Base-by-base conservation (phyloP, 2,113 vertebrate genomes). In the Hemichromis elongatus region DNA sequence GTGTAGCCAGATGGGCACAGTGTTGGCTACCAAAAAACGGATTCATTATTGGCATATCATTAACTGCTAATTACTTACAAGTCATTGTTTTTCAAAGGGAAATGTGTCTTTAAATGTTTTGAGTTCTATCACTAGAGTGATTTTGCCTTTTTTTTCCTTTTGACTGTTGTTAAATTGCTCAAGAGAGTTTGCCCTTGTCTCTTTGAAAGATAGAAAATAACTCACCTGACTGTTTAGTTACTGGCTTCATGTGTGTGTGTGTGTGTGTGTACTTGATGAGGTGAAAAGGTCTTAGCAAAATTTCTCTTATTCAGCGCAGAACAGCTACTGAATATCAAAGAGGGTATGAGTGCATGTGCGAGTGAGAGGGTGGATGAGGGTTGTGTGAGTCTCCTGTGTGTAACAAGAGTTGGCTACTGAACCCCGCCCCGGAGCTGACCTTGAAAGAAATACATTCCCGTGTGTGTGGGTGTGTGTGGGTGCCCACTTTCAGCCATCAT, bases 371-470 rank as follows among this genome's bases (percentile, higher is more conserved):
- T 28, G 80, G 9, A 30, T 80, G 70, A 68, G 53, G 57, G 35
- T 79, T 80, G 35, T 80, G 35, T 14, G 24, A 82, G 79, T 86
- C 79, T 85, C 90, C 70, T 85, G 57, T 92, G 84, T 91, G 91
- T 94, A 93, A 94, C 87, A 84, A 63, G 91, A 93, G 93, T 90
- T 90, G 86, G 84, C 89, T 87, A 66, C 88, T 83, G 81, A 86
- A 86, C 81, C 79, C 78, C 26, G 35, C 93, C 88, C 77, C 3
- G 3, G 70, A 82, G 83, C 86, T 92, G 92, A 93, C 93, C 94
- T 95, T 95, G 94, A 93, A 94, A 93, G 53, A 35, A 86, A 89
- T 90, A 80, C 90, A 77, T 85, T 85, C 42, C 63, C n/a, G 9
- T 78, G 19, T 57, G 68, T 80, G 82, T 54, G 81, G 45, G 80